Percentiles rank a stretch among this genome's conserved stretches.
These are phyloP conservation scores for Antedon mediterranea DNA, from an alignment of 53 echinoderm and acorn worm species.

Conservation along the genomic window DNA sequence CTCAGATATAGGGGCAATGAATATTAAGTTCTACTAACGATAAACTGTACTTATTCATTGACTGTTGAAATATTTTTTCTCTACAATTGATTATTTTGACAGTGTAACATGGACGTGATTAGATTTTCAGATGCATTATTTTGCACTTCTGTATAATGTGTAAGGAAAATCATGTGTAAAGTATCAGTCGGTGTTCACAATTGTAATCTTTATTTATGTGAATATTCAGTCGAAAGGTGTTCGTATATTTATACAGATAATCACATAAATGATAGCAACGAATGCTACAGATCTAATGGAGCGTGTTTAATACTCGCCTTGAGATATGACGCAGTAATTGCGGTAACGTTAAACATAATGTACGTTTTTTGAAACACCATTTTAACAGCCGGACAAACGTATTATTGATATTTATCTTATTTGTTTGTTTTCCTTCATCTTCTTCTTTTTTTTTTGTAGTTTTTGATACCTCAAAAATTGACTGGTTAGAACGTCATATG, in stretches of 20 bases:
- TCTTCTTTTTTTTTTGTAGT: too few relatives aligned
- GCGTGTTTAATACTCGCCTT: neutral
- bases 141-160: neutral
- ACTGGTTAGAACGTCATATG: too few relatives aligned
- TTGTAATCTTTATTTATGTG: neutral
- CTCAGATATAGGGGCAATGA: neutral
- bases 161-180: neutral
- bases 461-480: too few relatives aligned
- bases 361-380: too few relatives aligned
- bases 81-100: neutral
- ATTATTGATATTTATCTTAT: too few relatives aligned
- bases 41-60: neutral
- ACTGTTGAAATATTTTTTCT: neutral
- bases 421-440: too few relatives aligned
- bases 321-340: neutral
- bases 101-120: neutral
- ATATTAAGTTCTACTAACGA: neutral
- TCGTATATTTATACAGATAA: neutral
- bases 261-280: neutral
- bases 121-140: neutral
- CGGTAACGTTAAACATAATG: neutral
- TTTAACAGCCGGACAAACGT: too few relatives aligned
- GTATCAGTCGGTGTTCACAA: neutral
- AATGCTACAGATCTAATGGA: neutral
- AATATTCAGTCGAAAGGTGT: neutral